Base-by-base conservation (phyloP, 2,888 invertebrate genomes). In the Scrobipalpa atriplicella region DNA sequence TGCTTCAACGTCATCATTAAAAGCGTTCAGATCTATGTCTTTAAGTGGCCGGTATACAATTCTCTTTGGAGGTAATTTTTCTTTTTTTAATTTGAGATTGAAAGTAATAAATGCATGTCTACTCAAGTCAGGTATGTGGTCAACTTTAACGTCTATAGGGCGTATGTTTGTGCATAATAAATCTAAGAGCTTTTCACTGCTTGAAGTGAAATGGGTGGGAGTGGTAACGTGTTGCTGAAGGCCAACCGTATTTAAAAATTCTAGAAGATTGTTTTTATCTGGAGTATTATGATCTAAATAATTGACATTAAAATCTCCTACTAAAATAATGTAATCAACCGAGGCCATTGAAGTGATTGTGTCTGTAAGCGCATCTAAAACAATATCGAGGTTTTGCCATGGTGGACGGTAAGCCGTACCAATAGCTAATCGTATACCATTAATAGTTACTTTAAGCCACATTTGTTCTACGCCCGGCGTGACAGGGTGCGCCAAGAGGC, bases 261-360 rank as follows among this genome's bases (percentile, higher is more conserved):
- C 19, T 13, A 13, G 9, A 18, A 62, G 19, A 19, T 62, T 62
- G 13, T 19, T 43, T 2, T 5, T 10, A 18, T 62, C 19, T 9
- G 62, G 1, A 11, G 11, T 8, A 41, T 41, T 5, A 43, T 2
- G 21, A 8, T 19, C 19, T 13, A 41, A 19, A 3, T 9, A 19
- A 43, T 62, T 19, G 9, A 62, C 41, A 11, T 62, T 62, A 43
- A 62, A 62, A 43, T 62, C 62, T 2, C 62, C 62, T 2, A 62
- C 2, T 18, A 62, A 41, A 3, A 62, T 11, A 0, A 43, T 43
- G 16, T 62, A 6, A 18, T 62, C 19, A 18, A 9, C 39, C 2
- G 18, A 9, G 1, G 9, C 16, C 11, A 62, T 19, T 16, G 41
- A 43, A 0, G 41, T 18, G 9, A 62, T 9, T 41, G 62, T 41